These are phyloP conservation scores for Drosophila sturtevanti DNA, from an alignment of 1,140 invertebrate genomes.

Conservation along the genomic window DNA sequence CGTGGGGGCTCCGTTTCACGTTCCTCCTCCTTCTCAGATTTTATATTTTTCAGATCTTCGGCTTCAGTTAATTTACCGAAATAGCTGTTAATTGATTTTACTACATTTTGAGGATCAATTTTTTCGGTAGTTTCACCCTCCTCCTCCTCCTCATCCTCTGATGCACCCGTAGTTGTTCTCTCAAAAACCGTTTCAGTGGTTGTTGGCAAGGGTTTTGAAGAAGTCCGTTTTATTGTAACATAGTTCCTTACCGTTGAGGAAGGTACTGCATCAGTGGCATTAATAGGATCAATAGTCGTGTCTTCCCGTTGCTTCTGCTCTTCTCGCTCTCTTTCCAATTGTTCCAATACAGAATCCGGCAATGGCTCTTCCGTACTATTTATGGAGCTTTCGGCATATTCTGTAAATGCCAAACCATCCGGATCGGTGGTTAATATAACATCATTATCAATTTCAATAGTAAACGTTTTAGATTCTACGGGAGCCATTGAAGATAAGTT, in stretches of 20 bases:
- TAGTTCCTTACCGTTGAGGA: background rate
- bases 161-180: background rate
- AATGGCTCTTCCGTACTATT: slow-evolving; percentile 51
- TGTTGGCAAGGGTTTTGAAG: background rate
- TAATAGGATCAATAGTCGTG: background rate
- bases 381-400: background rate
- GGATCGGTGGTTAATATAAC: slow-evolving; percentile 48
- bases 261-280: slow-evolving; percentile 3
- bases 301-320: background rate
- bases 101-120: background rate
- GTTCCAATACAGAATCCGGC: slow-evolving; percentile 49
- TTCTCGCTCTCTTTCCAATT: slow-evolving; percentile 28
- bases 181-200: slow-evolving; percentile 9
- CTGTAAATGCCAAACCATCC: slow-evolving; percentile 29
- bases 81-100: background rate
- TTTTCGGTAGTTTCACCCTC: background rate
- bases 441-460: slow-evolving; percentile 42
- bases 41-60: background rate
- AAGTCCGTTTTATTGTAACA: background rate
- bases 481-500: slow-evolving; percentile 3
- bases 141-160: no score
- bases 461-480: slow-evolving; percentile 25
- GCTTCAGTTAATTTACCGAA: background rate
- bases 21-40: slow-evolving; percentile 27
- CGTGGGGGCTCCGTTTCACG: background rate